phyloP scores from a whole-genome alignment of 2,113 vertebrate species.

The Amblyornis subalaris region DNA sequence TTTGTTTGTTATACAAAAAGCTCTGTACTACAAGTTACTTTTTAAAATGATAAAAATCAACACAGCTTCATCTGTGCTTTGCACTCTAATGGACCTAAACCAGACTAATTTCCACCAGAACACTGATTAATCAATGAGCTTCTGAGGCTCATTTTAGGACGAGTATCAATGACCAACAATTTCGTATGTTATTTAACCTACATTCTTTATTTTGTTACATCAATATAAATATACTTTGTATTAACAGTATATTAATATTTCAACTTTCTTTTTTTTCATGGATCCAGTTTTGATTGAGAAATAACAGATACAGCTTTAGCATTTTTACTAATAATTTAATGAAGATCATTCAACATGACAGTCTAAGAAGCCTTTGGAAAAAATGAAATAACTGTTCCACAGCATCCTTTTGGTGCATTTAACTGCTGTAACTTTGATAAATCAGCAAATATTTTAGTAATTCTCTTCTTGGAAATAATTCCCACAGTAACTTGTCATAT shows the following conservation, averaged over 20 bases:
- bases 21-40: background rate
- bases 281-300: background rate
- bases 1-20: background rate
- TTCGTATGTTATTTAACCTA: background rate
- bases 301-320: background rate
- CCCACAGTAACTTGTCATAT: background rate
- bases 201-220: background rate
- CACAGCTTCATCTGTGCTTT: background rate
- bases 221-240: background rate
- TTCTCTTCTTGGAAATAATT: constrained; percentile 15
- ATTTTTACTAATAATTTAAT: background rate
- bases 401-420: background rate
- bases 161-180: background rate
- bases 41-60: background rate
- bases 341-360: background rate
- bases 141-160: background rate
- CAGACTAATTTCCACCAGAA: background rate
- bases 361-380: background rate
- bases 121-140: background rate
- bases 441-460: constrained; percentile 30
- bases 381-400: background rate
- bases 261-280: background rate
- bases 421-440: background rate
- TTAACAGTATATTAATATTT: background rate
- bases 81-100: background rate